Evolutionary conservation across 2,797 vertebrate species (phyloP), one percentile per base, ranked within the genome.

Genomic region (Brachyalestes nurse): DNA sequence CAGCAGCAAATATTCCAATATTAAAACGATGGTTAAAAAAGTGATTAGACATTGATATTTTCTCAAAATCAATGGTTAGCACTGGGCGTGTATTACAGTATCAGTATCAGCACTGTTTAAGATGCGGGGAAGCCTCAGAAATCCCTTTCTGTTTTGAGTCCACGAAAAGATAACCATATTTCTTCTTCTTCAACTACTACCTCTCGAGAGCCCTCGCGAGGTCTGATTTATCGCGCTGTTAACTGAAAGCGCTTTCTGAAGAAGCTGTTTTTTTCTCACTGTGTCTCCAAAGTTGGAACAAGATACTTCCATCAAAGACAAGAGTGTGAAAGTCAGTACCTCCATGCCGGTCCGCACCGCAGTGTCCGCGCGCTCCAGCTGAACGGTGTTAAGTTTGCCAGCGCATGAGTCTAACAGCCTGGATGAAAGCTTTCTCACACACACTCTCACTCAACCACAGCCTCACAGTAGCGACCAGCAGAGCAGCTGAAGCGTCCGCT

Each of bases 281-380:
- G n/a, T 0, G 9, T 60, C n/a, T 3, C n/a, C 57, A 60, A 23
- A 60, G 21, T 60, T 60, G 34, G 34, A 34, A 4, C n/a, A 2
- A 60, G 8, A 65, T 8, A 47, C 45, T 8, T 8, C 19, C 6
- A 17, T 0, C 16, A 40, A 38, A 7, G 14, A 10, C 3, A 55
- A 23, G 42, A 38, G 5, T 0, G 25, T 55, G 51, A 19, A 53
- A 23, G 47, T 21, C 51, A 13, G 9, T 57, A 85, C 93, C 93
- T 93, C 92, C 93, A 94, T 94, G 87, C 90, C 87, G 83, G 70
- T 69, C 64, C 62, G 55, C 17, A 66, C 16, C 65, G 45, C 62
- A 58, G 25, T 14, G 21, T 23, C 40, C 60, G 19, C 34, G 16
- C 42, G 1, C 42, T 45, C 42, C 10, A 45, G 23, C 19, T 45